Evolutionary conservation across 37 sponge, comb jelly and placozoan genomes (phyloP), one percentile per base, ranked within the genome.

Genomic region (Ianthella basta): DNA sequence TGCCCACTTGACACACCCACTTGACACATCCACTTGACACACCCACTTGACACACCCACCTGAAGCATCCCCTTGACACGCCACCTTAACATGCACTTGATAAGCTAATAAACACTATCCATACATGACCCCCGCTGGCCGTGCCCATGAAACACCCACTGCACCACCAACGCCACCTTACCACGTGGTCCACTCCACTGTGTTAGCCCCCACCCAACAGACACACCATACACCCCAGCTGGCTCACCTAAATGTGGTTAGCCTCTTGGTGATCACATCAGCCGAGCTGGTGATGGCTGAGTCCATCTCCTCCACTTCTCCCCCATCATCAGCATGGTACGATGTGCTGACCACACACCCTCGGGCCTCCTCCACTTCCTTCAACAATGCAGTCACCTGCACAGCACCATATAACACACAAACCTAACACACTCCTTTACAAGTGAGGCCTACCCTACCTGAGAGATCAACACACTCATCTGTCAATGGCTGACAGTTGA

Each of bases 361-460:
- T 84, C 94, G 82, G 32, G 90, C 90, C 60, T 94, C 91, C 83
- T 97, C 97, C 78, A 89, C 84, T 82, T 97, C 97, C 61, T 88
- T 86, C 84, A 97, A 77, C 63, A 97, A 56, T 6, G 84, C 82
- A 80, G 88, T 69, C 65, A 88, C 89, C 89, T 88, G 1, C 53
- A 75, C 3, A 75, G 12, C 21, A 29, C 5, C n/a, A 61, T 12
- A 61, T 23, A 10, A 32, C 24, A 27, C 29, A 27, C 29, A 30
- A 5, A 32, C 66, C 4, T 64, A 3, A 30, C 27, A 32, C 10
- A 5, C 3, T 8, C 30, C 8, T 8, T 12, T 64, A 30, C 30
- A 32, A 3, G 2, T 32, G 5, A 32, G 66, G 5, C 8, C 5
- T 8, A 64, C 66, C 6, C 66, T 8, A 32, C 3, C 66, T 8